Evolutionary conservation across 2,113 vertebrate species (phyloP).

Genomic region (Sapayoa aenigma): DNA sequence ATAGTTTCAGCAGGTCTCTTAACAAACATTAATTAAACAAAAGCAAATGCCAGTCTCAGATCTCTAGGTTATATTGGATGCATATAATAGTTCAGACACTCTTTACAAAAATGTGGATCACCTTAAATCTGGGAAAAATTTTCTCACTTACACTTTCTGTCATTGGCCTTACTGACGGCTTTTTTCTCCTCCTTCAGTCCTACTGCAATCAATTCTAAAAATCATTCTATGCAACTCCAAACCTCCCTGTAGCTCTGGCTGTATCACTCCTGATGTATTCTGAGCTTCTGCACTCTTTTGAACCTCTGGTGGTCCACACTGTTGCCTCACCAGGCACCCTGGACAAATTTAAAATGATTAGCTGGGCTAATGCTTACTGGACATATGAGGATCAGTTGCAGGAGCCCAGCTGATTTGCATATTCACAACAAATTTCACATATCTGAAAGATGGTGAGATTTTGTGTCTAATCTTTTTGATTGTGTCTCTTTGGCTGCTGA

Average conservation of each 20-base stretch:
- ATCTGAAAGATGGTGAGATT: not conserved
- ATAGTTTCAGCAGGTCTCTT: not conserved
- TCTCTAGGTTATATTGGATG: not conserved
- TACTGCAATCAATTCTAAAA: not conserved
- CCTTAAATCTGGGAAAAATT: not conserved
- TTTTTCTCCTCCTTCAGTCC: not conserved
- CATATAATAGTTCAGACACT: not conserved
- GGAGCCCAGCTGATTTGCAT: not conserved
- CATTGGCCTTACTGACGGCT: not conserved
- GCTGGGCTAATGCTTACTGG: not conserved
- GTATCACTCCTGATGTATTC: not conserved
- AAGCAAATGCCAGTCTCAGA: not conserved
- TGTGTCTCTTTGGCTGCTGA: not conserved
- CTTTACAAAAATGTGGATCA: not conserved
- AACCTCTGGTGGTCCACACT: not conserved
- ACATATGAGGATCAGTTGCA: accelerated
- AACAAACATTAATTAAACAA: not conserved
- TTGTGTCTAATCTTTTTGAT: not conserved
- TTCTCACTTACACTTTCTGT: not conserved
- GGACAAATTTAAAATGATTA: not conserved
- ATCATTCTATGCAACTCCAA: accelerated
- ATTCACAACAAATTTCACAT: not conserved
- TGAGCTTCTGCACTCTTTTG: not conserved
- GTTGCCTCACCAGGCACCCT: not conserved
- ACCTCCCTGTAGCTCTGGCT: not conserved